A percentile compares a stretch with the other conserved stretches of the same genome.
phyloP scores from a whole-genome alignment of 2,888 invertebrate species.

The Pollenia angustigena region DNA sequence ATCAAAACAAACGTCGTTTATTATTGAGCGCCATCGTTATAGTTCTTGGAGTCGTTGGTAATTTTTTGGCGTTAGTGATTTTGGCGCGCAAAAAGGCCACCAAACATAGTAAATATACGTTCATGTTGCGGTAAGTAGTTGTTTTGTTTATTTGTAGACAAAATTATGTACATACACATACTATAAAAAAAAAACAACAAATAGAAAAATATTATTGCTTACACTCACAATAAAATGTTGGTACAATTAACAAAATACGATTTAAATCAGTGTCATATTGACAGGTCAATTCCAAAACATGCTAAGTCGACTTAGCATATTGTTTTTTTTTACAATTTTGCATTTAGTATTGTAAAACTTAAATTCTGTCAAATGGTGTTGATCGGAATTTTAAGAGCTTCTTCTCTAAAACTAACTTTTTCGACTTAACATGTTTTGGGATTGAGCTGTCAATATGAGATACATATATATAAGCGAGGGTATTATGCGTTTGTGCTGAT shows the following conservation, averaged over 20 bases:
- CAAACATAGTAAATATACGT: conserved; percentile 91
- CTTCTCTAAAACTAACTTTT: no score
- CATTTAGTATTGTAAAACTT: no score
- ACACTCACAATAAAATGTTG: conserved; percentile 39
- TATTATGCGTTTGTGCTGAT: no score
- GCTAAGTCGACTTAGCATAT: no score
- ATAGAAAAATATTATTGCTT: not conserved
- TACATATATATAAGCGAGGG: no score
- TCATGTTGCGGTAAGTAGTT: conserved; percentile 86
- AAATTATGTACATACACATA: not conserved
- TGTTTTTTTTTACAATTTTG: no score
- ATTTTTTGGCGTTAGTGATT: conserved; percentile 90
- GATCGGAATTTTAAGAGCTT: no score
- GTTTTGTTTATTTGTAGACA: conserved; percentile 23
- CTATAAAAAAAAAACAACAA: not conserved
- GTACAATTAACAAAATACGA: conserved; percentile 2
- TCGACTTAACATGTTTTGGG: no score
- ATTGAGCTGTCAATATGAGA: no score
- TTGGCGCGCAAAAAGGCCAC: conserved; percentile 89
- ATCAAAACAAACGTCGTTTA: conserved; percentile 76
- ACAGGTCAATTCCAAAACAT: no score
- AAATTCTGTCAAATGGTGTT: no score
- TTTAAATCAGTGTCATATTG: not conserved
- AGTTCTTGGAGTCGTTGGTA: conserved; percentile 89
- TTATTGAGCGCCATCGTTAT: conserved; percentile 85